Evolutionary conservation across 2,888 invertebrate species (phyloP), one percentile per base, ranked within the genome.

Genomic region (Philereme transversata): DNA sequence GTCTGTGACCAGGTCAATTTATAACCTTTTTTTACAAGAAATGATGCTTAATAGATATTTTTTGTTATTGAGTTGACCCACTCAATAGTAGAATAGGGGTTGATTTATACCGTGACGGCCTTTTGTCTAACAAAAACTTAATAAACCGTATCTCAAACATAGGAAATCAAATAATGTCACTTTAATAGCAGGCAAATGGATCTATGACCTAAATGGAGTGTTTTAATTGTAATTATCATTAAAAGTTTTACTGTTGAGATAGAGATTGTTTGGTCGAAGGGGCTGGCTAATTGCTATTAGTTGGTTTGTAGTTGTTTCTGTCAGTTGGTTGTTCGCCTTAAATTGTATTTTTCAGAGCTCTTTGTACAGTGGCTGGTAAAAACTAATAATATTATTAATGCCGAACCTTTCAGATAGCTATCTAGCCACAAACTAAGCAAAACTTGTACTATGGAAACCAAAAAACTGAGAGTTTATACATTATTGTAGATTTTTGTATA

Each of bases 171-270:
- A 60, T 64, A 57, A 52, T 54, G 61, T 58, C 51, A 22, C 45
- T 62, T 62, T 62, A 51, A 52, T 51, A 35, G 22, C 48, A 60
- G 38, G 58, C 48, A 65, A 68, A 70, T 62, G 54, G 51, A 63
- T 56, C 57, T 60, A 47, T n/a, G n/a, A n/a, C n/a, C n/a, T n/a
- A n/a, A n/a, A n/a, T n/a, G 44, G 61, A 57, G 65, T 64, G 65
- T 60, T 65, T 65, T 68, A 68, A 70, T 70, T 70, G 65, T 65
- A 65, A 67, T 70, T 60, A 65, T 49, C 62, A 65, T 68, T 68
- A 63, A 67, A 70, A 70, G 61, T 68, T 70, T 67, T 64, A 68
- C 60, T 65, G 67, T 57, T 34, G 49, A 57, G 64, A 68, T 66
- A 68, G 66, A 68, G 68, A 63, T 70, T 60, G 51, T 46, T 36